phyloP scores from a whole-genome alignment of 1,140 invertebrate species.

The Micrasema minimum region DNA sequence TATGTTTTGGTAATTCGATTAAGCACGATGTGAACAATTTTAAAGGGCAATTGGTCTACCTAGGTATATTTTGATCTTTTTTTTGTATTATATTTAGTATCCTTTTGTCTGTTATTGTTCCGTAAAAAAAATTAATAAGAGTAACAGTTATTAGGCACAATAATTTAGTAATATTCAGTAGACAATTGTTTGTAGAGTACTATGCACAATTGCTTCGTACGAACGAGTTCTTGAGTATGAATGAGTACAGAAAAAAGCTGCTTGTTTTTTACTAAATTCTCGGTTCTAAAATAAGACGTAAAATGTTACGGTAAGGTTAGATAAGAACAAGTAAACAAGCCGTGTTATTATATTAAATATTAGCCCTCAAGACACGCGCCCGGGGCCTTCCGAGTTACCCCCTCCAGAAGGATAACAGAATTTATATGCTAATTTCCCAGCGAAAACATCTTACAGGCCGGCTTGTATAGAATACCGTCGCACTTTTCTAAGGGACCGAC shows the following conservation, averaged over 20 bases:
- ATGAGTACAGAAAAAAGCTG: neutral
- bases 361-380: neutral
- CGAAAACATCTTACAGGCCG: slow-evolving; percentile 22
- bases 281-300: neutral
- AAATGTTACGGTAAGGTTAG: neutral
- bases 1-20: too few species aligned
- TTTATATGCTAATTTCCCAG: slow-evolving; percentile 37
- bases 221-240: neutral
- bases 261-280: neutral
- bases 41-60: too few species aligned
- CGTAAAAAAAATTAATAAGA: too few species aligned
- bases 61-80: too few species aligned
- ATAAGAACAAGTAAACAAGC: neutral
- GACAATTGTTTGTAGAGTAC: too few species aligned
- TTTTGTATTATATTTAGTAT: too few species aligned
- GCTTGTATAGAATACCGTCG: neutral
- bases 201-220: too few species aligned
- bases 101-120: too few species aligned
- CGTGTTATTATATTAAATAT: neutral
- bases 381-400: neutral
- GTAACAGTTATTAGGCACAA: too few species aligned
- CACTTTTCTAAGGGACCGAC: neutral
- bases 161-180: too few species aligned
- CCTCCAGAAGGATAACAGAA: slow-evolving; percentile 1
- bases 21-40: too few species aligned